Conservation (phyloP, 2,888 invertebrate genomes). For the Philaethria dido region DNA sequence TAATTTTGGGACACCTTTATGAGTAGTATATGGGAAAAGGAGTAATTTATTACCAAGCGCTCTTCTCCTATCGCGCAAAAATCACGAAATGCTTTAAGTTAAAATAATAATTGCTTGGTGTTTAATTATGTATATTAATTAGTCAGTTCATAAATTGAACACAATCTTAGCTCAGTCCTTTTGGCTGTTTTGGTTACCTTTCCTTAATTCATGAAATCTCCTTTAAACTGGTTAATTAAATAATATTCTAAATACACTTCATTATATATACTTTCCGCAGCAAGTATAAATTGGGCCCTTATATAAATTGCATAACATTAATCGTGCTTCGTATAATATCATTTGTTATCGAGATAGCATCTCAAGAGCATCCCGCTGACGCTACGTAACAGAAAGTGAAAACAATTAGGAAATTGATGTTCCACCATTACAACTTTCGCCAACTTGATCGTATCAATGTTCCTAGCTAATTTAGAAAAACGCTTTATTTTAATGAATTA, state of each 20-base stretch:
- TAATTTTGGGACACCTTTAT: too few relatives aligned
- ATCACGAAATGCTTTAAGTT: not conserved
- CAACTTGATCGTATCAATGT: conserved; percentile 50
- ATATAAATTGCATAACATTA: conserved; percentile 66
- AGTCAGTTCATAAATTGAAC: not conserved
- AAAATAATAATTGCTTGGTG: not conserved
- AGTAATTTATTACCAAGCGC: not conserved
- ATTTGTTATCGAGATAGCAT: conserved; percentile 74
- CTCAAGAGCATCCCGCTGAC: conserved; percentile 58
- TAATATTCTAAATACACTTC: too few relatives aligned
- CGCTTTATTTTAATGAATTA: conserved; percentile 23
- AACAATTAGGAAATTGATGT: conserved; percentile 71
- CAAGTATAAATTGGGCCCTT: conserved; percentile 47
- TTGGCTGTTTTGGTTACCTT: too few relatives aligned
- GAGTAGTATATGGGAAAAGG: not conserved
- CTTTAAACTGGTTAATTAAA: too few relatives aligned
- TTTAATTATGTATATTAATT: not conserved
- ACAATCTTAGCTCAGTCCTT: too few relatives aligned
- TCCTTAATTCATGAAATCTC: too few relatives aligned
- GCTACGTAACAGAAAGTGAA: conserved; percentile 73
- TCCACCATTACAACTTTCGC: conserved; percentile 65
- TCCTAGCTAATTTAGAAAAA: conserved; percentile 48
- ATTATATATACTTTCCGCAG: not conserved
- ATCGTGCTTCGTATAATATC: conserved; percentile 67
- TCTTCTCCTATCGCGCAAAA: not conserved